A percentile compares a stretch with the other conserved stretches of the same genome.
These are phyloP conservation scores for Arctocebus calabarensis DNA, from an alignment of 2,797 vertebrate genomes.

Conservation along the genomic window DNA sequence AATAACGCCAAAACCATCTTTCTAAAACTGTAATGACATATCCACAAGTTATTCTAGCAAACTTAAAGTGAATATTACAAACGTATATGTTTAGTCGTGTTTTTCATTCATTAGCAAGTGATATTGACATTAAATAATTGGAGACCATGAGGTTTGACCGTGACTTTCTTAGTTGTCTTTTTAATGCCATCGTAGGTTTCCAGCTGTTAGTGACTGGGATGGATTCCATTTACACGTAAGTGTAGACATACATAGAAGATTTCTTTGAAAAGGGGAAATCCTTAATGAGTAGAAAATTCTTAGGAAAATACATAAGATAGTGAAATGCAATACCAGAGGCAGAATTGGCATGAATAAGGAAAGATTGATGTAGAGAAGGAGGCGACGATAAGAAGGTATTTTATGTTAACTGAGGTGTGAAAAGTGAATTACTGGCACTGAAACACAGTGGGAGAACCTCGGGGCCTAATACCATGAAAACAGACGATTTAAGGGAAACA, in stretches of 20 bases:
- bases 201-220: not conserved
- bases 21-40: not conserved
- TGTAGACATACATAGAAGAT: not conserved
- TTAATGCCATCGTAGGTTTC: not conserved
- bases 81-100: constrained; percentile 38
- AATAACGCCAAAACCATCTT: not conserved
- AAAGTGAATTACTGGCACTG: constrained; percentile 2
- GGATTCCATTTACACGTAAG: not conserved
- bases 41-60: not conserved
- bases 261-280: not conserved
- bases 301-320: not conserved
- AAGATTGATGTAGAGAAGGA: not conserved
- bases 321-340: not conserved
- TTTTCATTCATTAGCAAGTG: constrained; percentile 5
- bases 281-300: not conserved
- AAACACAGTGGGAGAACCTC: constrained; percentile 8
- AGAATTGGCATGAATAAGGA: not conserved
- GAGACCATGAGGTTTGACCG: not conserved
- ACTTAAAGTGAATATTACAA: not conserved
- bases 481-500: constrained; percentile 35
- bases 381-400: not conserved
- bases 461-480: constrained; percentile 48
- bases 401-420: not conserved
- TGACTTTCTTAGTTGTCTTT: not conserved
- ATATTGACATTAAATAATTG: not conserved